These are phyloP conservation scores for Sphaeramia orbicularis DNA, from an alignment of 2,797 vertebrate species.

Conservation along the genomic window DNA sequence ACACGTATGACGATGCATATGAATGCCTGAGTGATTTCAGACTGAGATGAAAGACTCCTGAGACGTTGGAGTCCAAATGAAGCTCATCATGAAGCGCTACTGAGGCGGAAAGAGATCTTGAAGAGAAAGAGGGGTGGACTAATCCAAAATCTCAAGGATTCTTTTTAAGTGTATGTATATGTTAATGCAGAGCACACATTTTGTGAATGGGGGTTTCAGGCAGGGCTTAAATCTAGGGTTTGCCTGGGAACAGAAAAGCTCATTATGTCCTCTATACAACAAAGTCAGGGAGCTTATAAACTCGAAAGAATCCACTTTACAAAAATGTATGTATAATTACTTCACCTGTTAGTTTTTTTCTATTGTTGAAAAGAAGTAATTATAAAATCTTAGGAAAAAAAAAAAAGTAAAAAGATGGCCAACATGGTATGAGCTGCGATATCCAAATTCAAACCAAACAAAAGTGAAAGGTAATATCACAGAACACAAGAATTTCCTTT, in stretches of 20 bases:
- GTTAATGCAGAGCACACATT: conserved; percentile 76
- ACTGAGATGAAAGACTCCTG: conserved; percentile 62
- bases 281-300: conserved; percentile 74
- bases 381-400: not conserved
- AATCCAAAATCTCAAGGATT: conserved; percentile 79
- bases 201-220: conserved; percentile 67
- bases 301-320: conserved; percentile 35
- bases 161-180: conserved; percentile 81
- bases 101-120: conserved; percentile 73
- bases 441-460: too few species aligned
- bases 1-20: conserved; percentile 15
- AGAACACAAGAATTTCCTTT: too few species aligned
- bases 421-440: too few species aligned
- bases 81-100: conserved; percentile 69
- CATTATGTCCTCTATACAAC: conserved; percentile 81
- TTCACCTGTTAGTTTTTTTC: too few species aligned
- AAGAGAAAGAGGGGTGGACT: conserved; percentile 67
- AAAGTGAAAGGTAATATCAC: too few species aligned
- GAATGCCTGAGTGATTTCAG: conserved; percentile 45
- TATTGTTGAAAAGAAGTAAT: not conserved
- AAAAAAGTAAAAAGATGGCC: too few species aligned
- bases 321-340: too few species aligned
- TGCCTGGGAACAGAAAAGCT: conserved; percentile 76
- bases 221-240: conserved; percentile 69
- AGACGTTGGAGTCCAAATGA: conserved; percentile 55